A percentile compares a stretch with the other conserved stretches of the same genome.
Conservation (phyloP, 2,888 invertebrate species). For the Amphimallon solstitiale region DNA sequence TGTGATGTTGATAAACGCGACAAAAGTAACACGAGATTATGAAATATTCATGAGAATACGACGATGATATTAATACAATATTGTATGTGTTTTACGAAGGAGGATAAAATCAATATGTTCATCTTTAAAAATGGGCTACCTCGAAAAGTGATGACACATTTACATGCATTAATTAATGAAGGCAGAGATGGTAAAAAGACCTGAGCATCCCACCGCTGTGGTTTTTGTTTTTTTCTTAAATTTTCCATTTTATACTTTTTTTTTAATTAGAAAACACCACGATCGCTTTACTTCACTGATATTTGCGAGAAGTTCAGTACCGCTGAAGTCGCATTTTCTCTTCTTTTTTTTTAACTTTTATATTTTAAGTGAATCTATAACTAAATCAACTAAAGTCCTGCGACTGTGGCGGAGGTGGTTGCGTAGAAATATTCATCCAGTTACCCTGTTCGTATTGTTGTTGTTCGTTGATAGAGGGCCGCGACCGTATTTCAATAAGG, state of each 20-base stretch:
- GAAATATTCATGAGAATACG: background rate
- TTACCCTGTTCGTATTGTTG: conserved; percentile 45
- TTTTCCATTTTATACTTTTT: background rate
- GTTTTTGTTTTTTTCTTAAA: conserved; percentile 2
- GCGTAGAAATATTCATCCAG: conserved; percentile 35
- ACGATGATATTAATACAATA: conserved; percentile 1
- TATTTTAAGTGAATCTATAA: too few species aligned
- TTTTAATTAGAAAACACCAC: conserved; percentile 48
- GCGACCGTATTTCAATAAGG: conserved; percentile 37
- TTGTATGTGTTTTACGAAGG: conserved; percentile 37
- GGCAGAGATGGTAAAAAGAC: conserved; percentile 62
- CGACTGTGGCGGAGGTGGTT: conserved; percentile 6
- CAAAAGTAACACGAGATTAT: background rate
- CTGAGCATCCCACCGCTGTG: conserved; percentile 58
- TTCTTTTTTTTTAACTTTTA: background rate
- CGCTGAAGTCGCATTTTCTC: background rate
- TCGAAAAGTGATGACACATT: background rate
- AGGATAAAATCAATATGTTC: background rate
- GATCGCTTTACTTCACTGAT: conserved; percentile 46
- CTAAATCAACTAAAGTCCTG: conserved; percentile 35
- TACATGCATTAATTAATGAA: conserved; percentile 46
- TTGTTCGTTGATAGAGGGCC: conserved; percentile 51
- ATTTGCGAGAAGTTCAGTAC: background rate
- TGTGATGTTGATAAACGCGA: conserved; percentile 1
- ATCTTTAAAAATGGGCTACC: background rate